Conservation (phyloP, 1,140 invertebrate species). For the Eciton burchellii region DNA sequence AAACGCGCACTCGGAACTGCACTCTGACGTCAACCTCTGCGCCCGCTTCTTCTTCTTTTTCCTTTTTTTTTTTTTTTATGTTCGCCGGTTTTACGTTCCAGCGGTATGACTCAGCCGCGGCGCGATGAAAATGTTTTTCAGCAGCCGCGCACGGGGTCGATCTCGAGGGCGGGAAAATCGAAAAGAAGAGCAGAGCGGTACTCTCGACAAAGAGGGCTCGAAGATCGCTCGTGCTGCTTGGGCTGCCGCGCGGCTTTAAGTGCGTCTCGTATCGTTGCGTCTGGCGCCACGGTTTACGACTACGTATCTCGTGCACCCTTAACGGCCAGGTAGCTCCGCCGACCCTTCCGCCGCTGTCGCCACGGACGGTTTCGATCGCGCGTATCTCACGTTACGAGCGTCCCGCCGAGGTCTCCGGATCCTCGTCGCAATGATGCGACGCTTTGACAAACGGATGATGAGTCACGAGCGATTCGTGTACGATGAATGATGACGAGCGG, state of each 20-base stretch:
- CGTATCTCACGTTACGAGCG: constrained; percentile 10
- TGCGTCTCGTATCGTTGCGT: constrained; percentile 55
- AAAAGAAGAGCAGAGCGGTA: background rate
- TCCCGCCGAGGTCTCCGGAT: background rate
- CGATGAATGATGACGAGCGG: background rate
- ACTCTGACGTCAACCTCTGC: too few species aligned
- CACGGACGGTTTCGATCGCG: background rate
- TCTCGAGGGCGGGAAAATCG: background rate
- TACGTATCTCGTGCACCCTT: constrained; percentile 54
- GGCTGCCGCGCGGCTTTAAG: constrained; percentile 27
- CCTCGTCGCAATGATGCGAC: background rate
- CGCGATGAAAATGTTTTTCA: background rate
- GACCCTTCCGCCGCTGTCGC: constrained; percentile 6
- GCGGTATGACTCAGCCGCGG: too few species aligned
- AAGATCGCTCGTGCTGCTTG: background rate
- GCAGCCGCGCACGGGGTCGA: too few species aligned
- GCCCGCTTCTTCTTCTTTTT: too few species aligned
- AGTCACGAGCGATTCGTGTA: too few species aligned
- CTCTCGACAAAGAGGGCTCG: background rate
- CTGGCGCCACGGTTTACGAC: constrained; percentile 77
- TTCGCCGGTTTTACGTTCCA: too few species aligned
- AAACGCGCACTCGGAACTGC: too few species aligned
- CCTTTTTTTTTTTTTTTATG: too few species aligned
- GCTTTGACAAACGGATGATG: background rate
- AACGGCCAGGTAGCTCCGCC: constrained; percentile 58